A percentile compares a stretch with the other conserved stretches of the same genome.
Conservation (phyloP, 2,113 vertebrate species). For the Elaphurus davidianus region DNA sequence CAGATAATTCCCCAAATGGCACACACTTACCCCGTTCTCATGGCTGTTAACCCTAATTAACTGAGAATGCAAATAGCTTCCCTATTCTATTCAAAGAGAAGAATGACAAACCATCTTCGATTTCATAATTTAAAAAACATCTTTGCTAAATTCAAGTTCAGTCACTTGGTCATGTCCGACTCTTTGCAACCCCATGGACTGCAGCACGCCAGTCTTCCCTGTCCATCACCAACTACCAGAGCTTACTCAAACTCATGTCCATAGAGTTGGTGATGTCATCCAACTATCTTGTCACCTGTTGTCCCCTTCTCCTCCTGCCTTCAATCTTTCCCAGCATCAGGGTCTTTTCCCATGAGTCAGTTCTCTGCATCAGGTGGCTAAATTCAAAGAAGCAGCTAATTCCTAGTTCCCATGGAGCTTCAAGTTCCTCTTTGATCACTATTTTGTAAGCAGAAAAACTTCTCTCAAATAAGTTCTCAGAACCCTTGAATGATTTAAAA, state of each 20-base stretch:
- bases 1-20: not conserved
- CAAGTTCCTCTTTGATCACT: not conserved
- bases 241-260: not conserved
- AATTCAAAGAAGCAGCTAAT: not conserved
- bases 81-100: not conserved
- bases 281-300: not conserved
- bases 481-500: not conserved
- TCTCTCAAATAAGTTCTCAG: constrained; percentile 23
- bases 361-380: not conserved
- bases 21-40: not conserved
- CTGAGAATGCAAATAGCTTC: not conserved
- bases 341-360: not conserved
- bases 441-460: not conserved
- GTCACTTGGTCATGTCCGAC: not conserved
- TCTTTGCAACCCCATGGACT: not conserved
- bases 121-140: not conserved
- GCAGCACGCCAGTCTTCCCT: not conserved
- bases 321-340: not conserved
- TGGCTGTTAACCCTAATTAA: not conserved
- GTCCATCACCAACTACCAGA: not conserved
- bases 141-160: not conserved
- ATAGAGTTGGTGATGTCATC: not conserved
- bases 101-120: not conserved
- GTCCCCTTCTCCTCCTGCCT: not conserved
- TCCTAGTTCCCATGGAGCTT: not conserved